Base-by-base conservation (phyloP, 2,113 vertebrate genomes). In the Salvator merianae region DNA sequence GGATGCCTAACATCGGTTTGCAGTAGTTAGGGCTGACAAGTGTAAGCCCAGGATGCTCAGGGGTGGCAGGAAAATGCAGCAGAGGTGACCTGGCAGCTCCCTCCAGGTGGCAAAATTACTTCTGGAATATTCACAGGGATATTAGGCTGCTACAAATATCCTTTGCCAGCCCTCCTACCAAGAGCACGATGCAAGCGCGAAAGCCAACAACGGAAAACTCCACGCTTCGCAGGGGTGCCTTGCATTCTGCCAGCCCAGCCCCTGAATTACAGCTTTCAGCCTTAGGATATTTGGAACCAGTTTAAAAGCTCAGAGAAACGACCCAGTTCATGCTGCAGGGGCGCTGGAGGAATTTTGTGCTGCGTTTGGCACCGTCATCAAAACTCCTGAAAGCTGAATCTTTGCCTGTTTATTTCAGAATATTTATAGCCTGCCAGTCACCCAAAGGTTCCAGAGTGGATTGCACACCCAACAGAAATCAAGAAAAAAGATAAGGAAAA, bases 1-100 rank as follows among this genome's bases (percentile, higher is more conserved):
- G 43, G 91, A 88, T 88, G 85, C 77, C 71, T 71, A 30, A 80
- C 63, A 53, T 80, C 88, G 80, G 43, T 73, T 86, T 89, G 79
- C 43, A 89, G 86, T 76, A 76, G 68, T 68, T 79, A 66, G 74
- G 81, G 85, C 36, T 40, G 71, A 86, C 74, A 68, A 85, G 59
- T 74, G 81, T 87, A 53, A 79, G 68, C 18, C 40, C 80, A 66
- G 40, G 74, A 78, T 5, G 14, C 30, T 59, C 34, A 18, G 13
- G 65, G 84, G 68, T 73, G 32, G 72, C 55, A 63, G 68, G 36
- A 47, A 69, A 85, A 86, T 40, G 68, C 63, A 81, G 43, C 24
- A 34, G 43, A 50, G 82, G 77, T 78, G 81, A 79, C 86, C 75
- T 12, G 20, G 55, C n/a, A 1, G 20, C 18, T 73, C 32, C 26